Evolutionary conservation across 2,888 invertebrate genomes (phyloP).

Genomic region (Choristoneura rosaceana): DNA sequence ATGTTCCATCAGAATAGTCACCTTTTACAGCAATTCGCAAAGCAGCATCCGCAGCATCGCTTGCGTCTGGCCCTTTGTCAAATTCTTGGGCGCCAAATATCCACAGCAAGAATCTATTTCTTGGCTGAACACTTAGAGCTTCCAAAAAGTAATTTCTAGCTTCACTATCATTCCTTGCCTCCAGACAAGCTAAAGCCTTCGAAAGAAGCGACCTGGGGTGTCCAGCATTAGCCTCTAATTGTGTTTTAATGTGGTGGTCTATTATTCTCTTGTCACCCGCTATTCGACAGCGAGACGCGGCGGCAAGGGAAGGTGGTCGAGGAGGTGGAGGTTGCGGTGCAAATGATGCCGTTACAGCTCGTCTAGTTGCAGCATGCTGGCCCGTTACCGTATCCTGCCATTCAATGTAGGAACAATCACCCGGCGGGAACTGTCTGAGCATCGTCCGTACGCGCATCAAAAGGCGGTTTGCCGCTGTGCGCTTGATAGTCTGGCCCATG

Average conservation of each 20-base stretch:
- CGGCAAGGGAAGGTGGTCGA: slow-evolving; percentile 53
- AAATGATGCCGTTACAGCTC: slow-evolving; percentile 76
- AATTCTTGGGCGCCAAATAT: slow-evolving; percentile 68
- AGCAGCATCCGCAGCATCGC: slow-evolving; percentile 63
- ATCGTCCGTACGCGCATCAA: slow-evolving; percentile 68
- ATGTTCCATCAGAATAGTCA: slow-evolving; percentile 69
- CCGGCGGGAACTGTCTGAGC: slow-evolving; percentile 72
- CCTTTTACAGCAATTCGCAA: slow-evolving; percentile 74
- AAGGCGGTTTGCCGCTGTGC: slow-evolving; percentile 76
- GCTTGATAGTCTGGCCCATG: slow-evolving; percentile 75
- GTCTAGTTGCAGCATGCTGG: slow-evolving; percentile 72
- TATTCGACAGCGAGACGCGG: slow-evolving; percentile 65
- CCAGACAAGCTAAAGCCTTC: slow-evolving; percentile 68
- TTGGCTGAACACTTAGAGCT: slow-evolving; percentile 61
- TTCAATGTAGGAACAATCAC: slow-evolving; percentile 63
- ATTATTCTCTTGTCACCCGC: slow-evolving; percentile 67
- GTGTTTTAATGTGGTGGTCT: slow-evolving; percentile 57
- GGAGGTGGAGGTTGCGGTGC: slow-evolving; percentile 67
- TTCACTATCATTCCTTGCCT: slow-evolving; percentile 60
- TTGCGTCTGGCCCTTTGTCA: slow-evolving; percentile 57
- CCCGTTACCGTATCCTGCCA: slow-evolving; percentile 74
- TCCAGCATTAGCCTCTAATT: slow-evolving; percentile 54
- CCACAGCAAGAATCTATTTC: slow-evolving; percentile 75
- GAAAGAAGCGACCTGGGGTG: slow-evolving; percentile 67
- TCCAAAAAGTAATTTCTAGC: slow-evolving; percentile 63